These are phyloP conservation scores for Tenthredo amoena DNA, from an alignment of 2,888 invertebrate species.

Conservation along the genomic window DNA sequence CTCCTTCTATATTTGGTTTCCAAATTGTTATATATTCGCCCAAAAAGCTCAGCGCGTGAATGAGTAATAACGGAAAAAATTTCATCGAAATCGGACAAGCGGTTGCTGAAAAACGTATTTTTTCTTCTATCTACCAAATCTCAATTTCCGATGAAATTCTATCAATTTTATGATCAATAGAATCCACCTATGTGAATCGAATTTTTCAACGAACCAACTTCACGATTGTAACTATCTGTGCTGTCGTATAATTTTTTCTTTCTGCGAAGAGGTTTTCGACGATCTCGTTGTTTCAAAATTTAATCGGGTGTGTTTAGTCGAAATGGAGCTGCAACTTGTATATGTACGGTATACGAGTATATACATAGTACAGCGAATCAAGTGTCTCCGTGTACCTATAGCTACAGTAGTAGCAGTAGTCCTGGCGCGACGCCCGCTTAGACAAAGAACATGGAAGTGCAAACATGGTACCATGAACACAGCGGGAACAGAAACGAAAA, in stretches of 20 bases:
- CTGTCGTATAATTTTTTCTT: not conserved
- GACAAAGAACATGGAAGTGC: constrained; percentile 40
- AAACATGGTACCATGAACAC: constrained; percentile 2
- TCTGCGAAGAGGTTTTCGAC: not conserved
- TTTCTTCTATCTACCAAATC: no score
- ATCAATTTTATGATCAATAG: no score
- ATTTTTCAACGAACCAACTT: no score
- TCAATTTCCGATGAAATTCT: no score
- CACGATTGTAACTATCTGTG: not conserved
- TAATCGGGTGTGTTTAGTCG: not conserved
- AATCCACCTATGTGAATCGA: no score
- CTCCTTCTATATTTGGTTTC: not conserved
- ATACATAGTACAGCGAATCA: not conserved
- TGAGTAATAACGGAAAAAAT: no score
- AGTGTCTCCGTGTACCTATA: constrained; percentile 23
- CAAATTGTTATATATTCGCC: not conserved
- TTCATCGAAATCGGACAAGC: no score
- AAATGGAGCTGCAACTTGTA: not conserved
- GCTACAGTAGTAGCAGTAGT: not conserved
- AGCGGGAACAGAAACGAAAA: not conserved
- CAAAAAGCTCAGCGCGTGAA: no score
- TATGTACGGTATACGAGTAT: not conserved
- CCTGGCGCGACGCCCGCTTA: constrained; percentile 34
- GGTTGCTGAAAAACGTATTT: no score
- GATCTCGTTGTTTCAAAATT: not conserved